These are phyloP conservation scores for Pongo abelii DNA, from an alignment of 2,113 vertebrate species.

Conservation along the genomic window DNA sequence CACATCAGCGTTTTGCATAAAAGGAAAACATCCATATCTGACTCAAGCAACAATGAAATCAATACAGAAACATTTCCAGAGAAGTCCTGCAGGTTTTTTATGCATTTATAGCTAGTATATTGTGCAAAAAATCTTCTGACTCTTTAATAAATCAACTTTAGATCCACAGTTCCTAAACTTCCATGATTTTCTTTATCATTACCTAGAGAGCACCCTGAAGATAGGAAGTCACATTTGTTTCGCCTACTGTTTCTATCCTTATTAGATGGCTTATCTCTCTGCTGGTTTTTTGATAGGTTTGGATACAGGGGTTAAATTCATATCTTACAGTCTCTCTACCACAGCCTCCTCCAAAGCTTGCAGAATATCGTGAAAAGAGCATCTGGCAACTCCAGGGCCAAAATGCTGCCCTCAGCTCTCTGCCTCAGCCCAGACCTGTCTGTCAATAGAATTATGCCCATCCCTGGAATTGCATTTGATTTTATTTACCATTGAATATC, in stretches of 20 bases:
- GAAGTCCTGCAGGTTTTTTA: slow-evolving; percentile 80
- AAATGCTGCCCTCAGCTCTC: slow-evolving; percentile 74
- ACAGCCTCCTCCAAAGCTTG: slow-evolving; percentile 16
- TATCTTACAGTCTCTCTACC: slow-evolving; percentile 1
- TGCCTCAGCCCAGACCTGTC: slow-evolving; percentile 46
- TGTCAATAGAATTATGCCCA: slow-evolving; percentile 71
- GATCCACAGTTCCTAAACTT: slow-evolving; percentile 61
- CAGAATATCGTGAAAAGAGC: slow-evolving; percentile 50
- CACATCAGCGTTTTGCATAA: slow-evolving; percentile 80
- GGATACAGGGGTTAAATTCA: slow-evolving; percentile 62
- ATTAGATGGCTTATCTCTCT: slow-evolving; percentile 59
- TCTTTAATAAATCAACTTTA: slow-evolving; percentile 77
- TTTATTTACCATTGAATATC: slow-evolving; percentile 63
- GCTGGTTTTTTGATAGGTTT: slow-evolving; percentile 48
- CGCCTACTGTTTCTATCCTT: slow-evolving; percentile 35
- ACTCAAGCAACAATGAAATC: slow-evolving; percentile 76
- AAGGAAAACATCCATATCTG: slow-evolving; percentile 76
- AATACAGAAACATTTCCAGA: slow-evolving; percentile 76
- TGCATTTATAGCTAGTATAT: slow-evolving; percentile 68
- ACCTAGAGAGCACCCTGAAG: slow-evolving; percentile 55
- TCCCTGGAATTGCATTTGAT: slow-evolving; percentile 73
- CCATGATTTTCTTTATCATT: slow-evolving; percentile 44
- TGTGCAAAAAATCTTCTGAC: slow-evolving; percentile 57
- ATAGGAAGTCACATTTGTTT: neutral
- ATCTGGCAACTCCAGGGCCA: slow-evolving; percentile 74